Evolutionary conservation across 2,888 invertebrate species (phyloP), one percentile per base, ranked within the genome.

Genomic region (Chrysopilus asiliformis): DNA sequence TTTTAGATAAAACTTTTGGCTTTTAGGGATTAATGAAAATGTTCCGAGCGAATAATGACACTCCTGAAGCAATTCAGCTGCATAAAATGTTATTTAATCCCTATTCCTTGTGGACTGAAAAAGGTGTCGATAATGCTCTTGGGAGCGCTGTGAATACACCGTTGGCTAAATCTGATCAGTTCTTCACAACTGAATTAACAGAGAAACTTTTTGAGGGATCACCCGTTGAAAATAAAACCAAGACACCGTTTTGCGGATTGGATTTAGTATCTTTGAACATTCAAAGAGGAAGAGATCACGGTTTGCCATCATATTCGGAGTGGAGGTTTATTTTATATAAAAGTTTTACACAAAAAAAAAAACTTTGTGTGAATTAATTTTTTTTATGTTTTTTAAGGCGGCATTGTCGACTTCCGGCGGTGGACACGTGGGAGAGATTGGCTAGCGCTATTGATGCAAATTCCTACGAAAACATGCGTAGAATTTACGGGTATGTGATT

Each of bases 241-340:
- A 24, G 10, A 7, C 7, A 15, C 58, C 67, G 1, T 64, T 72
- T 1, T 80, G 78, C 47, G 87, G 87, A 1, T 65, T 89, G 38
- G 90, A 91, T 66, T 65, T 90, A 51, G 84, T 87, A 1, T 81
- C 89, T 0, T 66, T 89, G 43, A 87, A 90, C 60, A 84, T 91
- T 49, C 89, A 91, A 60, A 71, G 89, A 22, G 89, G 89, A 0
- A 64, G 90, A 2, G 90, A 91, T 66, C 89, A 90, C 57, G 90
- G 89, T 0, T 64, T 91, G 38, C 80, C 84, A 0, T 64, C 79
- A 1, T 91, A 90, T 60, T 71, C 75, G 0, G 68, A 68, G 20
- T 90, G 83, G 78, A 66, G n/a, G n/a, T n/a, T n/a, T n/a, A n/a
- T n/a, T n/a, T n/a, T n/a, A n/a, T n/a, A n/a, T n/a, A n/a, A n/a